These are phyloP conservation scores for Tichodroma muraria DNA, from an alignment of 2,113 vertebrate species.

Conservation along the genomic window DNA sequence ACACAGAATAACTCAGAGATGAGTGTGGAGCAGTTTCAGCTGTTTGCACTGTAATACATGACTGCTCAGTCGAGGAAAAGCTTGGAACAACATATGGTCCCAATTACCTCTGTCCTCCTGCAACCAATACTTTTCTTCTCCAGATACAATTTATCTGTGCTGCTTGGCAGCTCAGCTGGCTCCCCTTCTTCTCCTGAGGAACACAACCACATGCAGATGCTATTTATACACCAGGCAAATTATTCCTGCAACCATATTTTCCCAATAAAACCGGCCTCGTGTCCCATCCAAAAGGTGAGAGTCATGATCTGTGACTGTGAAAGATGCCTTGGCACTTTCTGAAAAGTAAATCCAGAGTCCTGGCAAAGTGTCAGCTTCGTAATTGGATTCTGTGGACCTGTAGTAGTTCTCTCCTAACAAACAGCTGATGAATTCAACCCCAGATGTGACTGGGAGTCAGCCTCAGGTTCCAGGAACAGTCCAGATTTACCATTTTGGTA, in stretches of 20 bases:
- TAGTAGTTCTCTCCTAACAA: neutral
- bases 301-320: neutral
- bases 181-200: neutral
- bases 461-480: neutral
- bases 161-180: slow-evolving; percentile 15
- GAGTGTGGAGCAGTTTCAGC: neutral
- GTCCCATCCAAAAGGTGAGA: neutral
- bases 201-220: neutral
- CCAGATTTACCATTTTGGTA: no score
- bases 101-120: neutral
- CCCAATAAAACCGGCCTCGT: neutral
- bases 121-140: neutral
- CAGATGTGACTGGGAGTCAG: neutral
- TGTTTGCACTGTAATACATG: neutral
- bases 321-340: neutral
- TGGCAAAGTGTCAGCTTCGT: neutral
- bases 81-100: neutral
- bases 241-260: neutral
- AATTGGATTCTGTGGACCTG: neutral
- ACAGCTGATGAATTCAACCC: neutral
- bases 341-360: neutral
- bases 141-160: neutral
- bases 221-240: neutral
- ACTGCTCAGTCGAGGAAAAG: neutral
- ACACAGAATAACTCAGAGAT: neutral